Conservation (phyloP, 2,797 vertebrate genomes). For the Manis javanica region DNA sequence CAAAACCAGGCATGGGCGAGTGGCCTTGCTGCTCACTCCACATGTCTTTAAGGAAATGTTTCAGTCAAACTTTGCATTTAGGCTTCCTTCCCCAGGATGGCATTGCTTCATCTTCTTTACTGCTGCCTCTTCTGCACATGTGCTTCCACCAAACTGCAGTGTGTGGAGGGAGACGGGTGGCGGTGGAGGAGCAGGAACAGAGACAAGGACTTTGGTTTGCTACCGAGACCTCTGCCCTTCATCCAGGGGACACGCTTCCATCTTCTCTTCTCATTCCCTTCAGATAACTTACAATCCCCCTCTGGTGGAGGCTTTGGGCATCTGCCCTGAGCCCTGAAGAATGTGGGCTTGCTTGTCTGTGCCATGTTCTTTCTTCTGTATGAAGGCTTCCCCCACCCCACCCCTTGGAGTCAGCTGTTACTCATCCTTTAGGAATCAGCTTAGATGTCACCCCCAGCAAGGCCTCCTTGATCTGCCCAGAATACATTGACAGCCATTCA, state of each 20-base stretch:
- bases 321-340: background rate
- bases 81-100: background rate
- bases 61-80: background rate
- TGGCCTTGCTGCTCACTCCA: background rate
- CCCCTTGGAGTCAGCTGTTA: background rate
- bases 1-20: background rate
- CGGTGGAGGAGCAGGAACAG: fast-evolving
- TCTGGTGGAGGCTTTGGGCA: background rate
- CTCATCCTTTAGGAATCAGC: background rate
- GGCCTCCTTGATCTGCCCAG: background rate
- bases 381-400: background rate
- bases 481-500: background rate
- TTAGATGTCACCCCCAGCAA: background rate
- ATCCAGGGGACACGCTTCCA: background rate
- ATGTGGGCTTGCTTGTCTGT: background rate
- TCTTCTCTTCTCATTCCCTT: background rate
- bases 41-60: background rate
- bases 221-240: background rate
- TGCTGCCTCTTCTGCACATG: too few relatives aligned
- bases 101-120: background rate
- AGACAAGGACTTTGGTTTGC: too few relatives aligned
- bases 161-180: background rate
- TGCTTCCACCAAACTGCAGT: background rate
- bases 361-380: background rate
- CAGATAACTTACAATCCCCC: background rate